Percentiles rank a stretch among this genome's conserved stretches.
These are phyloP conservation scores for Idaea dimidiata DNA, from an alignment of 2,888 invertebrate genomes.

Conservation along the genomic window DNA sequence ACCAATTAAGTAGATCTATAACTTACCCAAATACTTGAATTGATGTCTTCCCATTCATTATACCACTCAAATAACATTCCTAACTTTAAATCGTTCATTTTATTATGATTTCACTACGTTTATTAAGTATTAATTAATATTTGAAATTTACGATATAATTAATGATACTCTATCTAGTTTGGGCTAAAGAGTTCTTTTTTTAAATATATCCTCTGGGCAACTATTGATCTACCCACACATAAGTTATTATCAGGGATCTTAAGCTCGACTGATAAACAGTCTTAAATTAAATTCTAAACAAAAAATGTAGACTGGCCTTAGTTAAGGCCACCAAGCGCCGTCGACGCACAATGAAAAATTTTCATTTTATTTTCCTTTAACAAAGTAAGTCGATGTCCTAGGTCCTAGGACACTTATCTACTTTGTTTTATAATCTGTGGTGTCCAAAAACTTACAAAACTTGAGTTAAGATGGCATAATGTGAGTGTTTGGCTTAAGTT, in stretches of 20 bases:
- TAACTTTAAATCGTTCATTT: constrained; percentile 44
- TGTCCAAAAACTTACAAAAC: neutral
- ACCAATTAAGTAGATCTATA: too few relatives aligned
- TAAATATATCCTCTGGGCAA: neutral
- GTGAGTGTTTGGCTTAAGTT: too few relatives aligned
- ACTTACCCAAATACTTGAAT: constrained; percentile 69
- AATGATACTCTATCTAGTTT: neutral
- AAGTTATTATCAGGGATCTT: too few relatives aligned
- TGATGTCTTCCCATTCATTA: constrained; percentile 65
- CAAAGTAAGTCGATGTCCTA: too few relatives aligned
- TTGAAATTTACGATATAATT: neutral
- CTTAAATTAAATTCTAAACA: too few relatives aligned
- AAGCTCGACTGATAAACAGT: too few relatives aligned
- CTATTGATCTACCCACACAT: too few relatives aligned
- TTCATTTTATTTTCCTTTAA: neutral
- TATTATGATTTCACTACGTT: neutral
- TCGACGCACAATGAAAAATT: too few relatives aligned
- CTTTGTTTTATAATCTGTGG: neutral
- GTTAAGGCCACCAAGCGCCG: too few relatives aligned
- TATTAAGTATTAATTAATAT: constrained; percentile 1
- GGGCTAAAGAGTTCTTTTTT: neutral
- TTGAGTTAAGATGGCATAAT: too few relatives aligned
- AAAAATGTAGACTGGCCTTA: too few relatives aligned
- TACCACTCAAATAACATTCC: constrained; percentile 64
- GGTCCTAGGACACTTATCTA: neutral